Evolutionary conservation across 2,888 invertebrate species (phyloP).

Genomic region (Epinotia bilunana): DNA sequence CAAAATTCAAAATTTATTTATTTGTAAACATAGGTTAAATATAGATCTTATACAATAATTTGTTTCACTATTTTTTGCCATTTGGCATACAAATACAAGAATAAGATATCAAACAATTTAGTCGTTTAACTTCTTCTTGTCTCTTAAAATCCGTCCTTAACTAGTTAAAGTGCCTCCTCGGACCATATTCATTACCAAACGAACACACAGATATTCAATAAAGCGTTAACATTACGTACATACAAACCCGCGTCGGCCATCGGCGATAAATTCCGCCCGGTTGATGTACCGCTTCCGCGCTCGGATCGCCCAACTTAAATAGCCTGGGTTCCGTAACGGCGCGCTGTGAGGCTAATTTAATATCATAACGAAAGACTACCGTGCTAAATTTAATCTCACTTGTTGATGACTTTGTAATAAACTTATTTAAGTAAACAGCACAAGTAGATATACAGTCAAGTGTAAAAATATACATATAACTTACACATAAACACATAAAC

Average conservation of each 20-base stretch:
- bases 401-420: background rate
- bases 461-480: no score
- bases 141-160: no score
- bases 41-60: no score
- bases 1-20: no score
- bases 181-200: background rate
- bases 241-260: background rate
- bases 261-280: conserved; percentile 20
- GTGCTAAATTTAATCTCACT: background rate
- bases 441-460: no score
- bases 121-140: no score
- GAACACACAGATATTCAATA: conserved; percentile 25
- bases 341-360: conserved; percentile 15
- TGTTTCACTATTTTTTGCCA: no score
- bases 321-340: conserved; percentile 14
- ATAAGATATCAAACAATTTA: no score
- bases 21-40: no score
- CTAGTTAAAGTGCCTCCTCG: no score
- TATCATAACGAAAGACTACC: conserved; percentile 26
- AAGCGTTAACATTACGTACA: conserved; percentile 22
- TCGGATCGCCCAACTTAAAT: conserved; percentile 22
- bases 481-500: no score
- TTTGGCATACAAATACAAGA: no score
- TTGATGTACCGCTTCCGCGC: conserved; percentile 27
- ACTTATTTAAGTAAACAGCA: background rate